phyloP scores from a whole-genome alignment of 2,888 invertebrate species.

The Lithophane socia region DNA sequence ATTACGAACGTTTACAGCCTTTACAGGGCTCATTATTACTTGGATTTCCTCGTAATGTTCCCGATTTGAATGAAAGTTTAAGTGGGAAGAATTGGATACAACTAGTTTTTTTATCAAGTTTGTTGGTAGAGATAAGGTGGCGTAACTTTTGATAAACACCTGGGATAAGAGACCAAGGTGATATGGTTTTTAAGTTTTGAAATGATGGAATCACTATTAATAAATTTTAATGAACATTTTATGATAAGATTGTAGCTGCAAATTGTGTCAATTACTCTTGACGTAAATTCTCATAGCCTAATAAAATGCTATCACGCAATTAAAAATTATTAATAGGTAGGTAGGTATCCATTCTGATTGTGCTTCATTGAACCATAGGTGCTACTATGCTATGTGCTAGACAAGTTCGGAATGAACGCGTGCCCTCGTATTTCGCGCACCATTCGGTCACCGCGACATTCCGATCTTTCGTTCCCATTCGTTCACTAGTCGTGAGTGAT shows the following conservation, averaged over 20 bases:
- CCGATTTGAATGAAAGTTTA: slow-evolving; percentile 41
- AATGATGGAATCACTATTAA: slow-evolving; percentile 16
- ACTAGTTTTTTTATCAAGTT: slow-evolving; percentile 20
- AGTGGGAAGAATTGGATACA: neutral
- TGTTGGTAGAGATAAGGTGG: slow-evolving; percentile 13
- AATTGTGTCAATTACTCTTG: slow-evolving; percentile 27
- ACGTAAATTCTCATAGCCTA: slow-evolving; percentile 3
- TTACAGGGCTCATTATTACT: slow-evolving; percentile 44
- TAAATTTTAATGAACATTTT: slow-evolving; percentile 28
- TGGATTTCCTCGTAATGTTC: slow-evolving; percentile 25
- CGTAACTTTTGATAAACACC: slow-evolving; percentile 23
- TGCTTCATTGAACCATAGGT: slow-evolving; percentile 53
- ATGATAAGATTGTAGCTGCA: slow-evolving; percentile 34
- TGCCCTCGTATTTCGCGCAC: slow-evolving; percentile 68
- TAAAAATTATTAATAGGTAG: slow-evolving; percentile 22
- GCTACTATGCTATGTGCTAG: slow-evolving; percentile 17
- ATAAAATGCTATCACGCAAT: slow-evolving; percentile 26
- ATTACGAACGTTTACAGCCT: slow-evolving; percentile 45
- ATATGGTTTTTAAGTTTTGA: slow-evolving; percentile 3
- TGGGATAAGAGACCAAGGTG: slow-evolving; percentile 30
- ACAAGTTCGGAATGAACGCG: slow-evolving; percentile 60
- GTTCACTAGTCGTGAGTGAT: slow-evolving; percentile 85
- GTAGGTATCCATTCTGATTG: slow-evolving; percentile 24
- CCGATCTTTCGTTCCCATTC: slow-evolving; percentile 74
- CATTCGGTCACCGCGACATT: slow-evolving; percentile 75